Evolutionary conservation across 2,113 vertebrate genomes (phyloP).

Genomic region (Gymnorhina tibicen): DNA sequence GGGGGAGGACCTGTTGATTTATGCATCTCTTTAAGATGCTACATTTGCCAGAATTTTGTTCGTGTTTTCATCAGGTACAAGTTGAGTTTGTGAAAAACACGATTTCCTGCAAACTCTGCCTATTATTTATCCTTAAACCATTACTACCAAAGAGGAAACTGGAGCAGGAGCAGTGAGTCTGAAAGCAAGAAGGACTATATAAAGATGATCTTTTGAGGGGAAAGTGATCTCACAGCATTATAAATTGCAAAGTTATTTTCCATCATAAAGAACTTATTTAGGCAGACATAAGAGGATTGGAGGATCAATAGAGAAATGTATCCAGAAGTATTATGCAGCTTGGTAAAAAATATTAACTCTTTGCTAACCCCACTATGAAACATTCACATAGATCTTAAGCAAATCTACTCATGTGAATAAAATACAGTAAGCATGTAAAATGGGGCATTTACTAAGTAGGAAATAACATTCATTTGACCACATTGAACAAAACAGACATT

Average conservation of each 20-base stretch:
- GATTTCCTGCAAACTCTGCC: background rate
- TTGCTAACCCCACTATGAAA: background rate
- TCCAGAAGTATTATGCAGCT: background rate
- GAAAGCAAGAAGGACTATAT: background rate
- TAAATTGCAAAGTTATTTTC: constrained; percentile 6
- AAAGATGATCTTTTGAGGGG: background rate
- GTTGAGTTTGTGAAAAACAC: background rate
- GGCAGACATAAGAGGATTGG: background rate
- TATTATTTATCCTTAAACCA: background rate
- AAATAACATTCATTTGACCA: background rate
- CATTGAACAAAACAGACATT: background rate
- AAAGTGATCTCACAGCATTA: background rate
- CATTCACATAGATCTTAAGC: background rate
- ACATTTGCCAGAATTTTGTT: background rate
- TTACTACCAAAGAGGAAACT: background rate
- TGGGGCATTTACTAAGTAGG: background rate
- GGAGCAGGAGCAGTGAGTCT: background rate
- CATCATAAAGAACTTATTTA: constrained; percentile 4
- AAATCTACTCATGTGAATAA: background rate
- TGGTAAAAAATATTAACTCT: background rate
- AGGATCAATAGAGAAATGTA: background rate
- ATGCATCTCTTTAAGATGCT: background rate
- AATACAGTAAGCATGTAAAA: background rate
- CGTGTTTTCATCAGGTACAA: background rate
- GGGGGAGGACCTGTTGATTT: background rate